Evolutionary conservation across 2,113 vertebrate species (phyloP), one percentile per base, ranked within the genome.

Genomic region (Platanista minor): DNA sequence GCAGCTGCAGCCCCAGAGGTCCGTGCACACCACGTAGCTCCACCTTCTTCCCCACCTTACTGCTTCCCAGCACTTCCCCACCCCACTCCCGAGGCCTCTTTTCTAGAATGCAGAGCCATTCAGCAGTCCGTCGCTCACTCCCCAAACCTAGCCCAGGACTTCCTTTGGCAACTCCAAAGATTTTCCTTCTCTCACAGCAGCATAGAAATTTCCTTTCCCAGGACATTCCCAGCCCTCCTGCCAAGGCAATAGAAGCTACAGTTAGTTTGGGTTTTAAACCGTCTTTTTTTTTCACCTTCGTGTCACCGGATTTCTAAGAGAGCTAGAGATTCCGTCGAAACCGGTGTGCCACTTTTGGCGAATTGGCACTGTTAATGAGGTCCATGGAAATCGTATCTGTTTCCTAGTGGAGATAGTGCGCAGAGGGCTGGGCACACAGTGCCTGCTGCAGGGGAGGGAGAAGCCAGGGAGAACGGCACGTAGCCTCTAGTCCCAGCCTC

Each of bases 361-460:
- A 94, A 43, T 6, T 39, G 54, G 66, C 18, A 25, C 9, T 54
- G 5, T 57, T 72, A 85, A n/a, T 69, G 74, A 64, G 93, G 75
- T 36, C 82, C 20, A 1, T 23, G 72, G 95, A 81, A 95, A 31
- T 93, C 88, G 81, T 72, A 81, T 52, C 96, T 94, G 39, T 64
- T 7, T 82, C 2, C 11, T 41, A 33, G 31, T 62, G 49, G 72
- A 64, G 39, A 87, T 33, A 49, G 86, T 75, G 83, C 39, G 0
- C 18, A 17, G 49, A 46, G 59, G 41, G 29, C 78, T 69, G 62
- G 92, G 67, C 85, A 69, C 85, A 3, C 66, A 3, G 49, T 61
- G 90, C 59, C 80, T 77, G 62, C 83, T n/a, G 29, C 49, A 25
- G 49, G 43, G 54, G 67, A 67, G 17, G 33, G 20, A 36, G 75